Evolutionary conservation across 2,113 vertebrate species (phyloP).

Genomic region (Murina feae): DNA sequence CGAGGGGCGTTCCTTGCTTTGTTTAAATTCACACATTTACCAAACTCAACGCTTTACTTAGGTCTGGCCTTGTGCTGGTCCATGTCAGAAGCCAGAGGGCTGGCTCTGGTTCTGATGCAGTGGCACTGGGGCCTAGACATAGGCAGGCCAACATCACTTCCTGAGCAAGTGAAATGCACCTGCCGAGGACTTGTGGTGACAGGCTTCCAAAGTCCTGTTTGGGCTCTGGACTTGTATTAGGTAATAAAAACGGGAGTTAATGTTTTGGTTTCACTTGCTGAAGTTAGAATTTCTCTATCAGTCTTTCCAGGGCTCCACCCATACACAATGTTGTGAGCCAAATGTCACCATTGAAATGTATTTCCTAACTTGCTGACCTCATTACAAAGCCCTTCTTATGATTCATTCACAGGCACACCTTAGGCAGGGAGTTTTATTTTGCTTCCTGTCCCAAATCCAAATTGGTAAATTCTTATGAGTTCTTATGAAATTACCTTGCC

Average conservation of each 20-base stretch:
- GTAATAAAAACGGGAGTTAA: conserved; percentile 43
- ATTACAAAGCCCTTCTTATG: conserved; percentile 22
- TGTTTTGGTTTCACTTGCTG: conserved; percentile 56
- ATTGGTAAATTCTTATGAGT: not conserved
- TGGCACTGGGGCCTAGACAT: conserved; percentile 68
- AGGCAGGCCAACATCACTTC: conserved; percentile 69
- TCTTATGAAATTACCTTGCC: conserved; percentile 15
- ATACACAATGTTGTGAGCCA: not conserved
- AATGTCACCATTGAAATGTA: conserved; percentile 7
- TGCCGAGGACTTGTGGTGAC: conserved; percentile 41
- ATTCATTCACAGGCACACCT: conserved; percentile 60
- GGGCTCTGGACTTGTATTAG: conserved; percentile 37
- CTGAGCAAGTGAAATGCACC: conserved; percentile 66
- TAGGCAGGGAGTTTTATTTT: conserved; percentile 32
- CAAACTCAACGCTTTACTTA: not conserved
- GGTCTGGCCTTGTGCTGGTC: conserved; percentile 52
- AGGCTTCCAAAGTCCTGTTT: conserved; percentile 63
- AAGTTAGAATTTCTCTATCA: conserved; percentile 35
- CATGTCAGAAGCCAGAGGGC: conserved; percentile 64
- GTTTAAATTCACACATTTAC: conserved; percentile 6
- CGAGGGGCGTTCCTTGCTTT: conserved; percentile 29
- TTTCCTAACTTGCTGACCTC: conserved; percentile 58
- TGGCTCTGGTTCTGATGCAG: conserved; percentile 77
- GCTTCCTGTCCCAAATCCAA: not conserved
- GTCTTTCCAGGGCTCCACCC: conserved; percentile 34